phyloP scores from a whole-genome alignment of 1,140 invertebrate genomes.

The Dreissena polymorpha region DNA sequence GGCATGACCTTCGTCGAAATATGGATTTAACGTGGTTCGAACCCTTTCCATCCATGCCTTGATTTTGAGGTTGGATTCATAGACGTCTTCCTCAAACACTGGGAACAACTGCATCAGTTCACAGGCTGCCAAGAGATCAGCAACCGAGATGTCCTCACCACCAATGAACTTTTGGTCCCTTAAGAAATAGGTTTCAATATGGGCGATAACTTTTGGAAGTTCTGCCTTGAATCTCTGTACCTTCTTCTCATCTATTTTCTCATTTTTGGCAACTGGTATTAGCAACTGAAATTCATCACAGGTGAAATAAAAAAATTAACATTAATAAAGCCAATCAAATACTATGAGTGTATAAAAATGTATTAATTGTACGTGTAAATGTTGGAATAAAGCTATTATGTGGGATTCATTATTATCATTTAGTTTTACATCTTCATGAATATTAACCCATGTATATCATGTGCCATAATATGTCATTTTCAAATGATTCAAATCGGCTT shows the following conservation, averaged over 20 bases:
- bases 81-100: slow-evolving; percentile 83
- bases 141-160: slow-evolving; percentile 85
- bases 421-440: no score
- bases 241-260: slow-evolving; percentile 59
- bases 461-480: no score
- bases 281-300: slow-evolving; percentile 29
- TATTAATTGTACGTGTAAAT: no score
- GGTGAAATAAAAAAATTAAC: no score
- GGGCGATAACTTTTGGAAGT: slow-evolving; percentile 71
- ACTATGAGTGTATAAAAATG: no score
- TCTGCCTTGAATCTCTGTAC: slow-evolving; percentile 64
- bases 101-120: slow-evolving; percentile 92
- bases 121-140: slow-evolving; percentile 89
- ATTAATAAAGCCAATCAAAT: no score
- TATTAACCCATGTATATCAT: no score
- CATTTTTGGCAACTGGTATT: slow-evolving; percentile 32
- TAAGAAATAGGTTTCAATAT: slow-evolving; percentile 79
- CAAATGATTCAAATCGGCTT: no score
- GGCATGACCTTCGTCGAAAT: slow-evolving; percentile 85
- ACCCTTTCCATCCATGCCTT: slow-evolving; percentile 85
- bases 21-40: slow-evolving; percentile 82
- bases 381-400: no score
- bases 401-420: no score
- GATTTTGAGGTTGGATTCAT: slow-evolving; percentile 82
- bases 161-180: slow-evolving; percentile 81